These are phyloP conservation scores for Conistra vaccinii DNA, from an alignment of 2,888 invertebrate species.

Conservation along the genomic window DNA sequence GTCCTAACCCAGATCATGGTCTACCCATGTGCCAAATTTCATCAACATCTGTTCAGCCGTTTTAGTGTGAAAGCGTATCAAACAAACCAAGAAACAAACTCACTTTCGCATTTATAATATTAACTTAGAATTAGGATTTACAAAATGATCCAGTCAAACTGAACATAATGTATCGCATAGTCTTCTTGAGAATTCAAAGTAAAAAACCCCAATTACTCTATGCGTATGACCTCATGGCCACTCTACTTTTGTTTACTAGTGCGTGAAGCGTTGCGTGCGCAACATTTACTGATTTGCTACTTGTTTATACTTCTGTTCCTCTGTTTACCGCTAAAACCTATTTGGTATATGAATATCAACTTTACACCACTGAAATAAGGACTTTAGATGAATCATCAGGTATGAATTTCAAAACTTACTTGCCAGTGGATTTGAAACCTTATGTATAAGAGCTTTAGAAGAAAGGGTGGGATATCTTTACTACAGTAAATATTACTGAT, in stretches of 20 bases:
- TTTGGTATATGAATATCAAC: constrained; percentile 45
- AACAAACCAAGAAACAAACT: no score
- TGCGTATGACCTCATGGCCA: constrained; percentile 56
- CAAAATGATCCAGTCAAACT: background rate
- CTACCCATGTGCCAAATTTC: no score
- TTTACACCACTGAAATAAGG: constrained; percentile 40
- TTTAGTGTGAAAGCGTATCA: no score
- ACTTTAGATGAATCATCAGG: rapidly evolving
- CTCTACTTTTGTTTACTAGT: constrained; percentile 77
- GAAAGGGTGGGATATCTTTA: constrained; percentile 10
- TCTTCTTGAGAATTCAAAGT: background rate
- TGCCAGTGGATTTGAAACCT: background rate
- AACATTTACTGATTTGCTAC: constrained; percentile 71
- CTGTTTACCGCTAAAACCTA: constrained; percentile 52
- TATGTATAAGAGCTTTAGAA: background rate
- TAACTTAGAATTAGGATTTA: background rate
- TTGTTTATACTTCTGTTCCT: constrained; percentile 57
- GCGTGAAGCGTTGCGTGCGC: constrained; percentile 79
- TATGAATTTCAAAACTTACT: background rate
- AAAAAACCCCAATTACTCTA: background rate
- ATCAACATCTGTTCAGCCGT: no score
- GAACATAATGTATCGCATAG: background rate
- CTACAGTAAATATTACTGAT: background rate
- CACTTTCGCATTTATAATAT: no score
- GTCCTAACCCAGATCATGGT: no score